A percentile compares a stretch with the other conserved stretches of the same genome.
These are phyloP conservation scores for Margaritifera margaritifera DNA, from an alignment of 2,888 invertebrate species.

Conservation along the genomic window DNA sequence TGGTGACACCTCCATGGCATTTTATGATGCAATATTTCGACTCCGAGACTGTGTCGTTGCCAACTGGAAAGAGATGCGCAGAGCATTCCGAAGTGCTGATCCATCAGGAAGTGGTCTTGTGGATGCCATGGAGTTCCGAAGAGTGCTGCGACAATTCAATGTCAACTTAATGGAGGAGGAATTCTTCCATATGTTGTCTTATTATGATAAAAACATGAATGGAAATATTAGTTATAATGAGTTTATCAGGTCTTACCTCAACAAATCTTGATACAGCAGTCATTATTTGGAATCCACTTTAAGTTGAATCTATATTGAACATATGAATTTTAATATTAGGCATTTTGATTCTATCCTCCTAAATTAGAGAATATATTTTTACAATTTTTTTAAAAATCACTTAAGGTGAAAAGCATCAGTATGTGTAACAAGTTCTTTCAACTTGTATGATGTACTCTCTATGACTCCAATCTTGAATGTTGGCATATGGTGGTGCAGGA, in stretches of 20 bases:
- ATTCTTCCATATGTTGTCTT: slow-evolving; percentile 64
- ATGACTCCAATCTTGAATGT: no score
- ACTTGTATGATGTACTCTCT: no score
- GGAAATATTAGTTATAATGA: slow-evolving; percentile 67
- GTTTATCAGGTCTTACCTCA: slow-evolving; percentile 64
- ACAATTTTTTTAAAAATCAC: no score
- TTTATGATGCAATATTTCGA: slow-evolving; percentile 55
- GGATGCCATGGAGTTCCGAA: slow-evolving; percentile 57
- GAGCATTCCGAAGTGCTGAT: slow-evolving; percentile 60
- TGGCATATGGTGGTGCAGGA: no score
- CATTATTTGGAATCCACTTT: no score
- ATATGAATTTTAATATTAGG: no score
- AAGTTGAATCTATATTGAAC: no score
- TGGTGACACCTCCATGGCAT: slow-evolving; percentile 38
- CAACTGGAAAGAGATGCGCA: slow-evolving; percentile 70
- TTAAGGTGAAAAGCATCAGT: no score
- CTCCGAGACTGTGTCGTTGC: slow-evolving; percentile 55
- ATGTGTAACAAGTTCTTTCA: no score
- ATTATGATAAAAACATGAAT: slow-evolving; percentile 61
- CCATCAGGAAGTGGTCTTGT: slow-evolving; percentile 49
- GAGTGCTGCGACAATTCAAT: slow-evolving; percentile 62
- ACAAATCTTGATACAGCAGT: slow-evolving; percentile 24
- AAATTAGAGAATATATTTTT: no score
- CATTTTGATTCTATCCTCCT: no score
- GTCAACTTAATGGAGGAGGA: slow-evolving; percentile 68